A percentile compares a stretch with the other conserved stretches of the same genome.
Conservation (phyloP, 2,797 vertebrate genomes). For the Sebastes oblongus region DNA sequence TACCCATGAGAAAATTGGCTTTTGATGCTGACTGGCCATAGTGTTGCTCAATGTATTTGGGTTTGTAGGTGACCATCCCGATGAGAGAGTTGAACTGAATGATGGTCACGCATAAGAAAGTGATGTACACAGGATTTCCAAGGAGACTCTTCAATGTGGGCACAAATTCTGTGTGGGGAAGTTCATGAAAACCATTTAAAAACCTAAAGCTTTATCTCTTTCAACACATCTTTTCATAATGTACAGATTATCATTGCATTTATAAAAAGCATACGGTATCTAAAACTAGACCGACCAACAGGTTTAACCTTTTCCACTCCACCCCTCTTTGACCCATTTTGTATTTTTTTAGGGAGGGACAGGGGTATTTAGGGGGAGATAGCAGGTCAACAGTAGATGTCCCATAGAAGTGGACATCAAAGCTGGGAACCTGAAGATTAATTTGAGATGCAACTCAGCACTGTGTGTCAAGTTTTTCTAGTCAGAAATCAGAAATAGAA, state of each 20-base stretch:
- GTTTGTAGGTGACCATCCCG: conserved; percentile 96
- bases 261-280: neutral
- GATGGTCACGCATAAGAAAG: conserved; percentile 91
- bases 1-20: conserved; percentile 96
- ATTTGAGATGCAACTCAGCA: too few species aligned
- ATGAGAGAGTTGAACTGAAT: conserved; percentile 95
- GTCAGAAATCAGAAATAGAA: too few species aligned
- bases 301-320: neutral
- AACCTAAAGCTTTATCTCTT: neutral
- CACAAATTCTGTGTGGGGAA: conserved; percentile 86
- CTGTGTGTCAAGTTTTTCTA: too few species aligned
- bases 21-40: conserved; percentile 92
- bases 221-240: neutral
- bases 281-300: neutral
- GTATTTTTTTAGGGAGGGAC: too few species aligned
- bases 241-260: neutral
- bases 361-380: too few species aligned
- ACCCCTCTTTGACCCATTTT: too few species aligned
- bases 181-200: neutral
- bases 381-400: too few species aligned
- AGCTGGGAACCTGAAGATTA: too few species aligned
- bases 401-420: too few species aligned
- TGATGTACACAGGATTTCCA: conserved; percentile 88
- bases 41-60: conserved; percentile 96
- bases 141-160: conserved; percentile 90